Percentiles rank a stretch among this genome's conserved stretches.
Evolutionary conservation across 2,888 invertebrate genomes (phyloP).

Genomic region (Artemia sinica): DNA sequence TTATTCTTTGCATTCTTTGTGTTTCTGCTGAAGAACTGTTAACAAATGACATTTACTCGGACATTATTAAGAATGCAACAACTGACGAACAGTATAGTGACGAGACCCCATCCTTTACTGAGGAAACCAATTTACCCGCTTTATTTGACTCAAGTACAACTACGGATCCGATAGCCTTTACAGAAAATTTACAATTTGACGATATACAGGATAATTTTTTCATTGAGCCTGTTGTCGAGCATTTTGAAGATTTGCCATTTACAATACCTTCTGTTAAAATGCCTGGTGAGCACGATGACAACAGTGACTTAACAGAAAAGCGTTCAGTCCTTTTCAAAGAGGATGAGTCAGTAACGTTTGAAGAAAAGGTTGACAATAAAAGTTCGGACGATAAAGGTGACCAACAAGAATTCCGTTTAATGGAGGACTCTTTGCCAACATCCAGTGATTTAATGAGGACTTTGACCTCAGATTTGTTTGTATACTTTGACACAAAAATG

Average conservation of each 20-base stretch:
- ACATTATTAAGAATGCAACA: not conserved
- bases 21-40: not conserved
- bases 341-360: not conserved
- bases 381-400: not conserved
- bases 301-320: not conserved
- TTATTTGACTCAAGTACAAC: not conserved
- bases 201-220: not conserved
- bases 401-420: constrained; percentile 3
- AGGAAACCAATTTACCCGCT: not conserved
- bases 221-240: not conserved
- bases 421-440: constrained; percentile 4
- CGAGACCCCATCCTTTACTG: not conserved
- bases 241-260: not conserved
- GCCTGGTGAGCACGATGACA: not conserved
- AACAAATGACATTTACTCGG: not conserved
- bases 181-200: not conserved
- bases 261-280: not conserved
- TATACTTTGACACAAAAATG: not conserved
- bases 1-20: not conserved
- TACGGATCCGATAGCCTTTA: not conserved
- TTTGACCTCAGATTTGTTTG: not conserved
- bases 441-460: not conserved
- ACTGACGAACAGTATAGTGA: not conserved
- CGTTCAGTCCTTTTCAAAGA: not conserved
- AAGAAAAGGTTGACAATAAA: not conserved